Percentiles rank a stretch among this genome's conserved stretches.
Conservation (phyloP, 2,797 vertebrate species). For the Chrosomus eos region DNA sequence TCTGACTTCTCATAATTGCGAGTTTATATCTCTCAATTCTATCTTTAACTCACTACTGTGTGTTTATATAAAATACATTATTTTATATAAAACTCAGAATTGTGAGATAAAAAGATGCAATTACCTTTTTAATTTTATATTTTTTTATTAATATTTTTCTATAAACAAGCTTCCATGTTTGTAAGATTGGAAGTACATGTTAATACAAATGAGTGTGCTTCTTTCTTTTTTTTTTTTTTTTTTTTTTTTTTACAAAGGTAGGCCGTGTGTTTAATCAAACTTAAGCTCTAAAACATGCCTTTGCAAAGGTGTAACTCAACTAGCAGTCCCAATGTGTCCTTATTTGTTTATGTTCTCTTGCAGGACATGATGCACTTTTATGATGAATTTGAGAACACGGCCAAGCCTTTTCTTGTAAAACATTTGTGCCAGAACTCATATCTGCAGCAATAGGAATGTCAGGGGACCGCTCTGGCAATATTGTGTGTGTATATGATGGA, state of each 20-base stretch:
- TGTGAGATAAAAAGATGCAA: too few relatives aligned
- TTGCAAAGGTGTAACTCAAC: not conserved
- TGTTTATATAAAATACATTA: too few relatives aligned
- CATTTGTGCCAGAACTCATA: slow-evolving; percentile 24
- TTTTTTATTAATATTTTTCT: too few relatives aligned
- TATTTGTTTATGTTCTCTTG: slow-evolving; percentile 6
- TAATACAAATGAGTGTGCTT: not conserved
- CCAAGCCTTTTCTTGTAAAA: slow-evolving; percentile 32
- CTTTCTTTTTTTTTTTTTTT: not conserved
- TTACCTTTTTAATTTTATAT: too few relatives aligned
- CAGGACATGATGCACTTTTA: slow-evolving; percentile 2
- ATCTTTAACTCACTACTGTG: too few relatives aligned
- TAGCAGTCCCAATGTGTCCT: not conserved
- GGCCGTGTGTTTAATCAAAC: not conserved
- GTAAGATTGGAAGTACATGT: not conserved
- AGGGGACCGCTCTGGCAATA: slow-evolving; percentile 11
- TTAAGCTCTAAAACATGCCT: not conserved
- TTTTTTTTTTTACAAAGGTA: too few relatives aligned
- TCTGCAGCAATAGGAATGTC: slow-evolving; percentile 25
- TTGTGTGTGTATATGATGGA: slow-evolving; percentile 36
- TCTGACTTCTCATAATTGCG: too few relatives aligned
- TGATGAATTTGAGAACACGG: not conserved
- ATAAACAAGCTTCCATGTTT: too few relatives aligned
- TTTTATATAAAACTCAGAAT: too few relatives aligned
- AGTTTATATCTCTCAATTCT: too few relatives aligned